A percentile compares a stretch with the other conserved stretches of the same genome.
Evolutionary conservation across 2,113 vertebrate genomes (phyloP).

Genomic region (Glaucomys volans): DNA sequence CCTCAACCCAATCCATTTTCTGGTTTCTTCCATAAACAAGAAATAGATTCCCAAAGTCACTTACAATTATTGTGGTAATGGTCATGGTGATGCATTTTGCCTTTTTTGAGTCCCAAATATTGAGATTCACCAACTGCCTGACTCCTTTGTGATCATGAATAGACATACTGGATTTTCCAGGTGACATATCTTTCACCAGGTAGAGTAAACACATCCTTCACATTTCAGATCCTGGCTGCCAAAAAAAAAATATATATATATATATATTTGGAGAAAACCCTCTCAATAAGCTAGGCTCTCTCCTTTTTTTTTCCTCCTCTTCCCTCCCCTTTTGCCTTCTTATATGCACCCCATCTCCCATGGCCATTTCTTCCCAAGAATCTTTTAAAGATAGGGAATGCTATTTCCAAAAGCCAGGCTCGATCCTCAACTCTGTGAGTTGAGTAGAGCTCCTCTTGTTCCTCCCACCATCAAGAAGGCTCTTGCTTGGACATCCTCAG

Average conservation of each 20-base stretch:
- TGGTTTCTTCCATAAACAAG: not conserved
- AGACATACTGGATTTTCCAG: not conserved
- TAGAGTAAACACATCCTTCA: conserved; percentile 55
- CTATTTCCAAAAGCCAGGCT: not conserved
- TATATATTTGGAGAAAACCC: conserved; percentile 55
- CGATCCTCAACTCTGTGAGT: not conserved
- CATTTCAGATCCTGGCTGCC: not conserved
- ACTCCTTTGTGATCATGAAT: not conserved
- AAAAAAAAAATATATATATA: conserved; percentile 12
- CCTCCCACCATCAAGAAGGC: not conserved
- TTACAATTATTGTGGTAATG: rapidly evolving
- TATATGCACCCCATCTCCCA: not conserved
- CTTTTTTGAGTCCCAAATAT: not conserved
- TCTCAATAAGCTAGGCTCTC: not conserved
- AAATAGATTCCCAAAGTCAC: not conserved
- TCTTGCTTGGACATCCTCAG: not conserved
- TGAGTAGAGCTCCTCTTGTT: not conserved
- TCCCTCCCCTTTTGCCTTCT: not conserved
- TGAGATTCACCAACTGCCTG: not conserved
- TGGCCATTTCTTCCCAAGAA: not conserved
- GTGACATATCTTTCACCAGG: not conserved
- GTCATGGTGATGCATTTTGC: rapidly evolving
- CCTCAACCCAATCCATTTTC: not conserved
- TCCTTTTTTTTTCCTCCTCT: not conserved
- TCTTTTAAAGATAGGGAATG: not conserved